Evolutionary conservation across 1,140 invertebrate species (phyloP).

Genomic region (Trachymyrmex cornetzi): DNA sequence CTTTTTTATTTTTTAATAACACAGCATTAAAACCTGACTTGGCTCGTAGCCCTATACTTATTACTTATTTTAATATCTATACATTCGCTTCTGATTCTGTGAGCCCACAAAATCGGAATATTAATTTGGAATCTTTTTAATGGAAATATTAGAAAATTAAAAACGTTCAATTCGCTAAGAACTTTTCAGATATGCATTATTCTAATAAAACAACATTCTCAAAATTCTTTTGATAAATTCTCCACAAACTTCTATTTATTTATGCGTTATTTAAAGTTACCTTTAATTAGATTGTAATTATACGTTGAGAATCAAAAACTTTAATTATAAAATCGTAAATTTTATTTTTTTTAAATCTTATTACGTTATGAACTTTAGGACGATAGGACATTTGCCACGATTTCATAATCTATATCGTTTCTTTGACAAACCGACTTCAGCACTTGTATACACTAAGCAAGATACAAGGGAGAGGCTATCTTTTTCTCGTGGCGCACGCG

Average conservation of each 20-base stretch:
- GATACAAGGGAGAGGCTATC: conserved; percentile 55
- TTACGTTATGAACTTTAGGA: background rate
- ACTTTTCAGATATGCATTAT: too few relatives aligned
- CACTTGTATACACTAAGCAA: conserved; percentile 62
- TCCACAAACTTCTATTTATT: too few relatives aligned
- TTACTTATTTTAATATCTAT: background rate
- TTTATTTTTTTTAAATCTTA: background rate
- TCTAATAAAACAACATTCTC: too few relatives aligned
- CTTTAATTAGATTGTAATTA: too few relatives aligned
- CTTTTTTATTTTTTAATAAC: too few relatives aligned
- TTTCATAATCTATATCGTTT: conserved; percentile 64
- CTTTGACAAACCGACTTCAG: conserved; percentile 25
- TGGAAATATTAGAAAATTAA: background rate
- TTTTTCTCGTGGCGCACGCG: conserved; percentile 22
- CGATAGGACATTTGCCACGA: background rate
- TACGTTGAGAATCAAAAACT: background rate
- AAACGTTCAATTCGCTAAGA: background rate
- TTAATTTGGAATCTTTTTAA: background rate
- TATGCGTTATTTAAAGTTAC: background rate
- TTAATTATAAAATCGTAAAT: background rate
- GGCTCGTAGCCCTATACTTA: too few relatives aligned
- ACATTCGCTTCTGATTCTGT: too few relatives aligned
- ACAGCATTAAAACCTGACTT: too few relatives aligned
- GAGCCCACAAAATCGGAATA: background rate
- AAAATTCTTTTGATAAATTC: too few relatives aligned